Evolutionary conservation across 2,113 vertebrate species (phyloP), one percentile per base, ranked within the genome.

Genomic region (Equus przewalskii): DNA sequence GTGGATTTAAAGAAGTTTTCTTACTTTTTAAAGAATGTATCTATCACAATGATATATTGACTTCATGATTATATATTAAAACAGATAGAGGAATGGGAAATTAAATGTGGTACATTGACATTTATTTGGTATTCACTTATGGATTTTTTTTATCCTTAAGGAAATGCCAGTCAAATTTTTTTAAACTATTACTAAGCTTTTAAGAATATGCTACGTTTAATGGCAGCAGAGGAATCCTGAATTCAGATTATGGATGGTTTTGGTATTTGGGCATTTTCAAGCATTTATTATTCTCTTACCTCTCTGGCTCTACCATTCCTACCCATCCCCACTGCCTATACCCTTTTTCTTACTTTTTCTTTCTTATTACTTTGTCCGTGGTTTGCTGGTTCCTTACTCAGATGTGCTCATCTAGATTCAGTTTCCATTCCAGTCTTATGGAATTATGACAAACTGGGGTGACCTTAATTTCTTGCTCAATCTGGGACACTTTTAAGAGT

Each of bases 91-190:
- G 60, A 94, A 93, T 93, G 26, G 24, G 21, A 93, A 88, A 80
- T 94, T 91, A 95, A 94, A 58, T 69, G 22, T 97, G 15, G 24
- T 75, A 70, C 4, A 58, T 88, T 91, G 87, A 86, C 8, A 87
- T 76, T 88, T 93, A 93, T 85, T 91, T 85, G 58, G 1, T 91
- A 75, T 84, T 76, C 21, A 85, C 80, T 80, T 92, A 73, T 81
- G 41, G 36, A 36, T 16, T 78, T 95, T 54, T 80, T 85, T 79
- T 81, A 95, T 93, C 54, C 16, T 96, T 85, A 85, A 93, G 78
- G 46, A 97, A 93, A 96, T 93, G 51, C 49, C 46, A 78, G 41
- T 78, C 82, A 58, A 80, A 84, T 72, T 78, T 92, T 92, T 96
- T 83, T 85, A 73, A 93, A 18, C 75, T 81, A n/a, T 85, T 93